Base-by-base conservation (phyloP, 2,888 invertebrate genomes). In the Hyppa rectilinea region DNA sequence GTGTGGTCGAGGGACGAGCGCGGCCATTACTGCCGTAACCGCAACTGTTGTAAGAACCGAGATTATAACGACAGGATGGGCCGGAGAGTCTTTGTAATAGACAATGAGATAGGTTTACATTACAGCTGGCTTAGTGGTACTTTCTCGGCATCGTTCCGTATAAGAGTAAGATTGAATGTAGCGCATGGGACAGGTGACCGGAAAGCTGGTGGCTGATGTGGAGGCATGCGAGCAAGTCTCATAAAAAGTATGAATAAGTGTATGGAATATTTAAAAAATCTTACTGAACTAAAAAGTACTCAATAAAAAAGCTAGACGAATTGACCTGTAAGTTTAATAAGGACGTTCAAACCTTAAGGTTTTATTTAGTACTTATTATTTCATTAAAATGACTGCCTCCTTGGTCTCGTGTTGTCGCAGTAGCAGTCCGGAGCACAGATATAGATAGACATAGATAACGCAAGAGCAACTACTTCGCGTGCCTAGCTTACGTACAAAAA, bases 1-100 rank as follows among this genome's bases (percentile, higher is more conserved):
- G 75, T 77, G 75, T 75, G 76, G 76, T 80, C 80, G 67, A 34
- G 53, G 20, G 60, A 10, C 61, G 40, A 49, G 31, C n/a, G 50
- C 52, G 26, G 67, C 50, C 71, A 69, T 76, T 49, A 45, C 47
- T 43, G 61, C 20, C 17, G 45, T 4, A 6, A 76, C 75, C 75
- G 61, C 75, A 62, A 70, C n/a, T 53, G 43, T 47, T 36, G 73
- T 23, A 58, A 52, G 12, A 20, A 38, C 63, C n/a, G 34, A 47
- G 17, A 31, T 34, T 29, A 29, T 71, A 20, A 49, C 50, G 17
- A 43, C 40, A 31, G 40, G 47, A 49, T 59, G 52, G 14, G 76
- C 76, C 12, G 17, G n/a, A 26, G 4, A 14, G 45, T 40, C 47
- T 71, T 34, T 23, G 45, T 36, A 29, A 34, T 62, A 31, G 12